Conservation (phyloP, 2,888 invertebrate species). For the Acholoe squamosa region DNA sequence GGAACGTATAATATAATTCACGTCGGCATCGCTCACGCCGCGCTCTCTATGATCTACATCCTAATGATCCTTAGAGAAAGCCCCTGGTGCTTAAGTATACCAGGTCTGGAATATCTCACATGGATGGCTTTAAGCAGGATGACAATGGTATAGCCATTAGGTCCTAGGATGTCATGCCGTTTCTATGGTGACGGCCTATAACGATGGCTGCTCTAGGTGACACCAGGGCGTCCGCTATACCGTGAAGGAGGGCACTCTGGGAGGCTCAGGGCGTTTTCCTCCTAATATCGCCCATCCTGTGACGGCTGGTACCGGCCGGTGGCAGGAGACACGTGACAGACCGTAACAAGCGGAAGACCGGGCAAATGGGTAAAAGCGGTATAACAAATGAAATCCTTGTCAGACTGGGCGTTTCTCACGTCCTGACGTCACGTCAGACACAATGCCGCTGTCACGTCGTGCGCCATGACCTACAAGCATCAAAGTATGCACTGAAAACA, state of each 20-base stretch:
- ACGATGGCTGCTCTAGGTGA: background rate
- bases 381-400: background rate
- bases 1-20: conserved; percentile 4
- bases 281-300: conserved; percentile 2
- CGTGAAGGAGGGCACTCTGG: background rate
- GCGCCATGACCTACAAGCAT: too few relatives aligned
- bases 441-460: too few relatives aligned
- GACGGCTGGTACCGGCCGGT: background rate
- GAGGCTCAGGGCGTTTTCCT: background rate
- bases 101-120: background rate
- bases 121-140: background rate
- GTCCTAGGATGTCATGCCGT: background rate
- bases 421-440: background rate
- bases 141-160: conserved; percentile 34
- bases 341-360: conserved; percentile 1
- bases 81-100: background rate
- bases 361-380: background rate
- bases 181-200: conserved; percentile 13
- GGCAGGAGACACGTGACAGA: background rate
- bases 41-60: background rate
- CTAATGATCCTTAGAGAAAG: too few relatives aligned
- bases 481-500: too few relatives aligned
- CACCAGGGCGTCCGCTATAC: background rate
- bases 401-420: background rate
- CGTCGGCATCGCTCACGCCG: background rate